Base-by-base conservation (phyloP, 2,113 vertebrate genomes). In the Oryzias woworae region DNA sequence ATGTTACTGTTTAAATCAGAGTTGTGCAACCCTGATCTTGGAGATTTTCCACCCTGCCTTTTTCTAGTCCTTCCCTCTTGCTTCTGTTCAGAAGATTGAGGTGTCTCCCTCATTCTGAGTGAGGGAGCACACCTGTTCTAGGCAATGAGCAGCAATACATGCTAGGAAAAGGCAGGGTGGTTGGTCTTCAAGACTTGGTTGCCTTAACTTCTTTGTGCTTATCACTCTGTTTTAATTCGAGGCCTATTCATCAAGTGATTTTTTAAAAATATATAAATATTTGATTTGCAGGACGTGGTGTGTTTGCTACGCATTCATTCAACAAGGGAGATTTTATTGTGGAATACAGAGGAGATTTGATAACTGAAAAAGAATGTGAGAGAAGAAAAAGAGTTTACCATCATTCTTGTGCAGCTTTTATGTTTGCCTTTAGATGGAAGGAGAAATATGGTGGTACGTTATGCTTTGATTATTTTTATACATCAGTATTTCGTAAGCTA, bases 381-480 rank as follows among this genome's bases (percentile, higher is more conserved):
- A 46, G 44, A 17, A 46, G 44, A 17, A 46, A 17, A 17, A 46
- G 17, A 46, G 44, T 46, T 3, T 46, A 46, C 44, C 44, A 46
- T 17, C 44, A 14, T 17, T 46, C 44, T 5, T 46, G 44, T 46
- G 44, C 44, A 16, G 16, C 12, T n/a, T 47, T 47, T n/a, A 7
- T 47, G 5, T 18, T 47, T 47, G 16, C 2, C 17, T 47, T 47
- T n/a, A 47, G 17, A 15, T 46, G 44, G 44, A 47, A n/a, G 8
- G 45, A n/a, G 45, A 47, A 47, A 47, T n/a, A 7, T 47, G 45
- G 45, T 47, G 45, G 45, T 47, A 47, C 1, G 26, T 16, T 75
- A 49, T 72, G 42, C 54, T 84, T 66, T 70, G 69, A 58, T 71
- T 63, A 65, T 78, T 61, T 72, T 7, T 36, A 36, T 7, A 7